A percentile compares a stretch with the other conserved stretches of the same genome.
Conservation (phyloP, 2,113 vertebrate species). For the Coptodon rendalli region DNA sequence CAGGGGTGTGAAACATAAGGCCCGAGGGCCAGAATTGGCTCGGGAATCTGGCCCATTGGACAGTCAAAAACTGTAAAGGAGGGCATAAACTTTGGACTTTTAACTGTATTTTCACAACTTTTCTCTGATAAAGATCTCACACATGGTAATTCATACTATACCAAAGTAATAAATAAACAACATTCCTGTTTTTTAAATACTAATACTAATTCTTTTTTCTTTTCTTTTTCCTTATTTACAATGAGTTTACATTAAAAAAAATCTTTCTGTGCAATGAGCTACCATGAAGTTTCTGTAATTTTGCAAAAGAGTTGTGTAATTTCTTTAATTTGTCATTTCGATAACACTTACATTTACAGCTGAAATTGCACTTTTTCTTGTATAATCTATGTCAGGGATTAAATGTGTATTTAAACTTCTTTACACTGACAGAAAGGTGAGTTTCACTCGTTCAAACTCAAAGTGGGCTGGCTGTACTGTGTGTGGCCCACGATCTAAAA, state of each 20-base stretch:
- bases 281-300: neutral
- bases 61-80: neutral
- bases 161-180: neutral
- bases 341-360: neutral
- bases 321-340: neutral
- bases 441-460: neutral
- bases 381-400: neutral
- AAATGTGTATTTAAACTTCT: neutral
- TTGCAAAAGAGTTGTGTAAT: neutral
- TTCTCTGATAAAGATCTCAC: neutral
- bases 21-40: neutral
- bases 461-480: neutral
- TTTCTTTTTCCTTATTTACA: neutral
- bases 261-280: neutral
- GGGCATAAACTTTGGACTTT: neutral
- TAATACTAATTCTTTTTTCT: neutral
- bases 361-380: neutral
- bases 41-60: neutral
- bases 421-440: neutral
- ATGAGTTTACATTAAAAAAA: neutral
- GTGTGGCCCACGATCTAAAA: neutral
- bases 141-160: neutral
- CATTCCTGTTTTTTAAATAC: fast-evolving
- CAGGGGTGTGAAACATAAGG: neutral
- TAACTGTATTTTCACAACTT: neutral